These are phyloP conservation scores for Aurelia sp. DNA, from an alignment of 30 jellyfish, hydroid and myxozoan species.

Conservation along the genomic window DNA sequence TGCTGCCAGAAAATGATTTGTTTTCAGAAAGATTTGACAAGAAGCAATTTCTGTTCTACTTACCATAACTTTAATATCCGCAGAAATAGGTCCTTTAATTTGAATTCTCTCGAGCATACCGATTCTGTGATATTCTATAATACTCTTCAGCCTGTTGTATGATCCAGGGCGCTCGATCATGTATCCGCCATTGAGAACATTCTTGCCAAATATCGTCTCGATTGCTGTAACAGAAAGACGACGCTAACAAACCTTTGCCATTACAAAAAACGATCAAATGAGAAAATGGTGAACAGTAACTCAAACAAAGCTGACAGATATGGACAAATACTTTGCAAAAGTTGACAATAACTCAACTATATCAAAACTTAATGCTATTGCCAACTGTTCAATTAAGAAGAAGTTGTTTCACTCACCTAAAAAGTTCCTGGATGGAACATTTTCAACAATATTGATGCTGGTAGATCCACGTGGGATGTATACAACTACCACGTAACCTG, in stretches of 20 bases:
- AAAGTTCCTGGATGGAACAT: conserved; percentile 43
- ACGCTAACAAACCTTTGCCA: not conserved
- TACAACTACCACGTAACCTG: conserved; percentile 49
- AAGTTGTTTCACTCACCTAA: conserved; percentile 26
- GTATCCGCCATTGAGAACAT: conserved; percentile 38
- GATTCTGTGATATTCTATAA: conserved; percentile 37
- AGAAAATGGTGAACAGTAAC: too few species aligned
- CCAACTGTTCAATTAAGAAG: too few species aligned
- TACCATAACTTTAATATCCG: conserved; percentile 66
- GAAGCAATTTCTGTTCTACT: not conserved
- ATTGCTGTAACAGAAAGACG: conserved; percentile 6
- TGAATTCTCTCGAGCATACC: conserved; percentile 35
- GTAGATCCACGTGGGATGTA: conserved; percentile 76
- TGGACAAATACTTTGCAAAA: too few species aligned
- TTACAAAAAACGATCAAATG: too few species aligned
- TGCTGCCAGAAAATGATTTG: too few species aligned
- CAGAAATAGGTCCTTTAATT: conserved; percentile 59
- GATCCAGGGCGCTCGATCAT: conserved; percentile 53
- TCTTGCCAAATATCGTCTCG: conserved; percentile 55
- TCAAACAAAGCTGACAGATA: too few species aligned
- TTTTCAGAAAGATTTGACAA: not conserved
- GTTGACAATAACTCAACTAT: too few species aligned
- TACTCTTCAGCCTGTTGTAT: conserved; percentile 43
- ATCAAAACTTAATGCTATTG: too few species aligned
- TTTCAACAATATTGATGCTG: conserved; percentile 40